These are phyloP conservation scores for Herpetotheres cachinnans DNA, from an alignment of 2,113 vertebrate genomes.

Conservation along the genomic window DNA sequence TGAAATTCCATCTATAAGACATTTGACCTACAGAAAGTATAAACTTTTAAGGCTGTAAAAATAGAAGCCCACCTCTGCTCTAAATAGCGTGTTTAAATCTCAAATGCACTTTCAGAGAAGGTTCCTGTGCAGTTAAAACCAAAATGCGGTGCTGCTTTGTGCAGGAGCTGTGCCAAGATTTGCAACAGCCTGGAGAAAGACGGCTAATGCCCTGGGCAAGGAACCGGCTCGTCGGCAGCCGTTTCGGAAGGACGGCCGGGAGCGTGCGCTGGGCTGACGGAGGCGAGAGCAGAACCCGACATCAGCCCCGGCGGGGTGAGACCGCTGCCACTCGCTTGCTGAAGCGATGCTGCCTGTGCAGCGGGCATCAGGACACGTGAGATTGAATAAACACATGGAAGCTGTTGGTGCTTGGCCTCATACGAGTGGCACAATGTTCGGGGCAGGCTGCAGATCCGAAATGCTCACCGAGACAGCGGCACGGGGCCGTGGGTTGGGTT, in stretches of 20 bases:
- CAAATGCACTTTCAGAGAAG: neutral
- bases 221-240: neutral
- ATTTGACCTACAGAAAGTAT: neutral
- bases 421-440: fast-evolving
- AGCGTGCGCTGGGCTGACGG: neutral
- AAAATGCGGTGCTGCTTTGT: neutral
- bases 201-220: neutral
- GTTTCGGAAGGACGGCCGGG: neutral
- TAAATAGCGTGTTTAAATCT: neutral
- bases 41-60: neutral
- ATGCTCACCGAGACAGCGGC: fast-evolving
- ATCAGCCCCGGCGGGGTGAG: neutral
- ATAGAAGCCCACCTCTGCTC: neutral
- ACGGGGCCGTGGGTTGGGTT: neutral
- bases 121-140: neutral
- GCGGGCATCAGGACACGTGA: fast-evolving
- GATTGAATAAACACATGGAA: neutral
- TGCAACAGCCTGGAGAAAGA: neutral
- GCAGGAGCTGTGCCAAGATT: neutral
- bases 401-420: fast-evolving
- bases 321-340: neutral
- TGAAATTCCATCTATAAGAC: neutral
- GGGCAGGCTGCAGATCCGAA: too few species aligned
- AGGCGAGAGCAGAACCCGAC: neutral
- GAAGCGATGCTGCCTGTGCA: fast-evolving